Evolutionary conservation across 2,888 invertebrate genomes (phyloP).

Genomic region (Metacarcinus magister): DNA sequence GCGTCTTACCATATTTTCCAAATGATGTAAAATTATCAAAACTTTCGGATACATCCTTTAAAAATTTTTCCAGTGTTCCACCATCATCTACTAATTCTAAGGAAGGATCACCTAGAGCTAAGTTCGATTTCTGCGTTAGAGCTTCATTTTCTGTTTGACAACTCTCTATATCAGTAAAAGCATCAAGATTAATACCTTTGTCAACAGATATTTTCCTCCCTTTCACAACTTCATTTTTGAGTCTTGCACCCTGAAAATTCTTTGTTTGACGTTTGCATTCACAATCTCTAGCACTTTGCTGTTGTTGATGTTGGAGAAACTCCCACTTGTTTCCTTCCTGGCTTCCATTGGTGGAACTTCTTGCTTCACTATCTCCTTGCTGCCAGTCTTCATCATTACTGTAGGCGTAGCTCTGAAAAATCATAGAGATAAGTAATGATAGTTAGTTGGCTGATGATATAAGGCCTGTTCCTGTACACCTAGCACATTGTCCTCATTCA

Average conservation of each 20-base stretch:
- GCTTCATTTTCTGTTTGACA: constrained; percentile 76
- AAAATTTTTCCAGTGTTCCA: constrained; percentile 68
- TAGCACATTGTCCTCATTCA: neutral
- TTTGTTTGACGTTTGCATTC: neutral
- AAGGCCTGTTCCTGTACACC: neutral
- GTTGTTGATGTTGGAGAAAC: neutral
- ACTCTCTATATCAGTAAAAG: constrained; percentile 76
- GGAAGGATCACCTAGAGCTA: neutral
- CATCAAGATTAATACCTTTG: constrained; percentile 69
- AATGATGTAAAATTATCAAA: constrained; percentile 72
- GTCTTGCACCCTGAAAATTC: neutral
- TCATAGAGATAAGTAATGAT: neutral
- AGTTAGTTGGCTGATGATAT: neutral
- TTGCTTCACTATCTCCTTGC: constrained; percentile 8
- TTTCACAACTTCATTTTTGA: neutral
- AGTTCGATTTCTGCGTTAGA: constrained; percentile 56
- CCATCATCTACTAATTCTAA: constrained; percentile 62
- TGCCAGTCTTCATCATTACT: constrained; percentile 30
- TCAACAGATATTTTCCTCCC: constrained; percentile 39
- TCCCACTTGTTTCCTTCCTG: neutral
- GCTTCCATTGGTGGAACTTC: neutral
- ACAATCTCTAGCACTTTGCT: neutral
- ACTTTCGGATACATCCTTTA: constrained; percentile 74
- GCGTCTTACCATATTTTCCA: constrained; percentile 78
- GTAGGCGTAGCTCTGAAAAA: neutral